Conservation (phyloP, 2,797 vertebrate species). For the Channallabes apus region DNA sequence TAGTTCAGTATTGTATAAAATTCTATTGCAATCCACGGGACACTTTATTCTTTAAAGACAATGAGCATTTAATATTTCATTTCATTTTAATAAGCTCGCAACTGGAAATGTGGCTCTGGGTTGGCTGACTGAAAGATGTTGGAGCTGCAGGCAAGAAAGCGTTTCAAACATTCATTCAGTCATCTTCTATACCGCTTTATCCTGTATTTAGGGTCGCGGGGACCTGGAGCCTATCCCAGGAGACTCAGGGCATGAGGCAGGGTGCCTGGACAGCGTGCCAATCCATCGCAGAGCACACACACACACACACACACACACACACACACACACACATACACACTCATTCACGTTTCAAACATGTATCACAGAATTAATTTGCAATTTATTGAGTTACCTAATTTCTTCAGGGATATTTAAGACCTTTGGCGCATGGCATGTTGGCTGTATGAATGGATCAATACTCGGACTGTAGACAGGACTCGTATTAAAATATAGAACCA, state of each 20-base stretch:
- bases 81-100: background rate
- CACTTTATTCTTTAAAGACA: background rate
- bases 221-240: too few relatives aligned
- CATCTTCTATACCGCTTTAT: too few relatives aligned
- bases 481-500: background rate
- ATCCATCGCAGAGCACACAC: too few relatives aligned
- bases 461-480: background rate
- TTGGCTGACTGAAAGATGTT: background rate
- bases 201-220: too few relatives aligned
- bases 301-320: too few relatives aligned
- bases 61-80: background rate
- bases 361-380: background rate
- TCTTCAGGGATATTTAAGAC: constrained; percentile 3
- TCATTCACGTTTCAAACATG: background rate
- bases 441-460: background rate
- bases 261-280: too few relatives aligned
- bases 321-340: too few relatives aligned
- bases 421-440: background rate
- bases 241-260: too few relatives aligned
- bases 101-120: background rate
- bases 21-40: background rate
- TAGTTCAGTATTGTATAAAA: background rate
- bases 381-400: background rate
- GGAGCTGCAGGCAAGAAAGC: constrained; percentile 2
- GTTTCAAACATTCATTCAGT: background rate